Percentiles rank a stretch among this genome's conserved stretches.
Evolutionary conservation across 2,888 invertebrate genomes (phyloP).

Genomic region (Chromoteleia sp.): DNA sequence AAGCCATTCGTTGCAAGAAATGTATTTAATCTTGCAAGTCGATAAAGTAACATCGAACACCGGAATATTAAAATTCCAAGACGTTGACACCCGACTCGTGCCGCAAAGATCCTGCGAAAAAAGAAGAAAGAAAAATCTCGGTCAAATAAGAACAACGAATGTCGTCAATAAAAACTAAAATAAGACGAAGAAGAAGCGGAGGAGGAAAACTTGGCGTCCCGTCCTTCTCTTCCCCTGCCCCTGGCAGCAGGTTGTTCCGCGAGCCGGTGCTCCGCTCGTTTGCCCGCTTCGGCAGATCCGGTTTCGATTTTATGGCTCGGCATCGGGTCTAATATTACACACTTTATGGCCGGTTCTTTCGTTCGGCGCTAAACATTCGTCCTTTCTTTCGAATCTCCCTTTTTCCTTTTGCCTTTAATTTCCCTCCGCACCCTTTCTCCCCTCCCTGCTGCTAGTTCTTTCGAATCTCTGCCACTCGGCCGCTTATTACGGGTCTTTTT

Average conservation of each 20-base stretch:
- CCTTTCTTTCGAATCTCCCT: slow-evolving; percentile 63
- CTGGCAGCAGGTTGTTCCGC: slow-evolving; percentile 72
- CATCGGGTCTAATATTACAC: slow-evolving; percentile 77
- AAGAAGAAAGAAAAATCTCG: neutral
- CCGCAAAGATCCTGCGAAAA: slow-evolving; percentile 12
- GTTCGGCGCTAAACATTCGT: slow-evolving; percentile 60
- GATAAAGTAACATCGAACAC: slow-evolving; percentile 15
- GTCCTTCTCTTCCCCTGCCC: neutral
- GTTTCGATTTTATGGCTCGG: slow-evolving; percentile 80
- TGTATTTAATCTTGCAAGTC: slow-evolving; percentile 19
- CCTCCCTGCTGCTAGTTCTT: neutral
- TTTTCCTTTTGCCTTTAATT: slow-evolving; percentile 50
- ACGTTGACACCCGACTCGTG: slow-evolving; percentile 44
- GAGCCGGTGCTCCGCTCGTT: slow-evolving; percentile 71
- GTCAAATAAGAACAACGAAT: slow-evolving; percentile 41
- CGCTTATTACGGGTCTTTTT: slow-evolving; percentile 26
- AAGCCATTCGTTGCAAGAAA: no score
- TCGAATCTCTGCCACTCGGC: slow-evolving; percentile 28
- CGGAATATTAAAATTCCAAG: slow-evolving; percentile 37
- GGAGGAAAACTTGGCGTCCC: slow-evolving; percentile 36
- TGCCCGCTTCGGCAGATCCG: slow-evolving; percentile 77
- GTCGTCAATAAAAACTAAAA: slow-evolving; percentile 31
- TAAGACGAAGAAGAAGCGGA: slow-evolving; percentile 31
- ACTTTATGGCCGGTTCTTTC: slow-evolving; percentile 75
- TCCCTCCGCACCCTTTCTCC: neutral